These are phyloP conservation scores for Sebastes kiyomatsui DNA, from an alignment of 2,797 vertebrate genomes.

Conservation along the genomic window DNA sequence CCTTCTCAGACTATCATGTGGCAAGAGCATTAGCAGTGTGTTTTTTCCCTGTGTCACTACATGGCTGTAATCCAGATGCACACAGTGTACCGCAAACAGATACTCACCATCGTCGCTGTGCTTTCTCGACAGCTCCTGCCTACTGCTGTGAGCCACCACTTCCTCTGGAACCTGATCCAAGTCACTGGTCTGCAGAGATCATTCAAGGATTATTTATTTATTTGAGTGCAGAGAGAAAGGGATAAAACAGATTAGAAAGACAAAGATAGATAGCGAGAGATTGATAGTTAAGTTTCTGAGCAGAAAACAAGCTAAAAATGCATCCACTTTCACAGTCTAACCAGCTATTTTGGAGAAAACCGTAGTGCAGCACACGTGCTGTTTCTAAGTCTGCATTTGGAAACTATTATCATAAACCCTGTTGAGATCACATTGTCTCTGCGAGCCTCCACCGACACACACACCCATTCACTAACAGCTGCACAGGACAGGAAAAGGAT, in stretches of 20 bases:
- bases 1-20: conserved; percentile 5
- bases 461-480: conserved; percentile 61
- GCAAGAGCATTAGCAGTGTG: conserved; percentile 7
- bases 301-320: background rate
- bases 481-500: conserved; percentile 52
- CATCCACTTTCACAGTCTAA: background rate
- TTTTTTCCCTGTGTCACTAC: conserved; percentile 32
- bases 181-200: conserved; percentile 86
- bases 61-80: conserved; percentile 46
- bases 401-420: conserved; percentile 70
- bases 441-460: conserved; percentile 14
- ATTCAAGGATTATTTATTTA: background rate
- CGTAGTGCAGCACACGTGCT: conserved; percentile 26
- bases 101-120: conserved; percentile 92
- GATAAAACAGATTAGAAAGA: background rate
- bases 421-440: conserved; percentile 58
- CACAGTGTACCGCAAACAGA: conserved; percentile 2
- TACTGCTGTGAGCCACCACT: conserved; percentile 81
- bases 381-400: conserved; percentile 60
- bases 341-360: background rate
- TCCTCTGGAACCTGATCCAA: conserved; percentile 94
- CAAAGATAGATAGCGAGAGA: background rate
- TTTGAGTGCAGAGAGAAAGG: background rate
- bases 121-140: conserved; percentile 85
- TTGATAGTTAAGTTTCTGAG: background rate